Base-by-base conservation (phyloP, 2,888 invertebrate genomes). In the Pecten maximus region DNA sequence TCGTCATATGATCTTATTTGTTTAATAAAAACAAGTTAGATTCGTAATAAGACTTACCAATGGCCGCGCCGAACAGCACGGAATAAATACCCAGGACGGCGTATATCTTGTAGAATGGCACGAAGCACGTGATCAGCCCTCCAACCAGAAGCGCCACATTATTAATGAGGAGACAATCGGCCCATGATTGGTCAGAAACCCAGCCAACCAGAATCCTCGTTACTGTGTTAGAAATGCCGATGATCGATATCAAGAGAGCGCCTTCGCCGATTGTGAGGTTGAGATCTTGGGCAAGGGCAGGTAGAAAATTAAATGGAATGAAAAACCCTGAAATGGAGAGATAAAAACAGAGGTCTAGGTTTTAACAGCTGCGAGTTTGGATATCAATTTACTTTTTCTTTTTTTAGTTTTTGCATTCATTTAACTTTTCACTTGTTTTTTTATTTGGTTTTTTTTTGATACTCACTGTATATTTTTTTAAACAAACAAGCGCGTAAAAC, bases 131-230 rank as follows among this genome's bases (percentile, higher is more conserved):
- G 23, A 98, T 98, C 19, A 99, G 95, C 19, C 99, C 99, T 23
- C 98, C 98, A 12, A 98, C 97, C 0, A 98, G 98, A 90, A 99
- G 97, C 0, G 99, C 98, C 40, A 98, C 97, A 96, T 99, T 99
- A 97, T 99, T 99, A 88, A 99, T 97, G 96, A 98, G 97, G 12
- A 99, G 97, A 0, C 99, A 98, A 95, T 99, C 98, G 8, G 99
- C 98, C 91, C 94, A 93, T 98, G 98, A 94, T 35, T 97, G 94
- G 94, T 97, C 97, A 0, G 99, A 98, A 40, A 99, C 98, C 97
- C 98, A 98, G 40, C 99, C 99, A 96, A 98, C 98, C 88, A 98
- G 97, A 88, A 99, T 98, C 97, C 99, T 98, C n/a, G 99, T 99
- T 92, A 99, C 97, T 0, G 99, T 99, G 97, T 99, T 99, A 54